Percentiles rank a stretch among this genome's conserved stretches.
Evolutionary conservation across 2,113 vertebrate genomes (phyloP).

Genomic region (Phylloscopus trochilus): DNA sequence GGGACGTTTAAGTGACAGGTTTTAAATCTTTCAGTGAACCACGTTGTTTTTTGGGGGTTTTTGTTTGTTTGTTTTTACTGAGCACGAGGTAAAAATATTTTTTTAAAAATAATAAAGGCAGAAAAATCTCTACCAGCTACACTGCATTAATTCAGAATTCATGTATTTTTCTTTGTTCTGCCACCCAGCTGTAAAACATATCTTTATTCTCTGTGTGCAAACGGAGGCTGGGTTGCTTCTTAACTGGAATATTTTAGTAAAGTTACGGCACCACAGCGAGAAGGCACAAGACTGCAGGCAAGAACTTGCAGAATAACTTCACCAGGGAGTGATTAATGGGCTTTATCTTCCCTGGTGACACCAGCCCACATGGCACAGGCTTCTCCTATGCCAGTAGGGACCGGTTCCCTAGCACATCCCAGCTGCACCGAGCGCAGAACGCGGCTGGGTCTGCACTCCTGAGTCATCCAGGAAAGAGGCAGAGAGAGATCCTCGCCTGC

Average conservation of each 20-base stretch:
- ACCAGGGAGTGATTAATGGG: not conserved
- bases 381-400: not conserved
- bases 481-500: not conserved
- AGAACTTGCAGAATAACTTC: not conserved
- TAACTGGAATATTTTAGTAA: not conserved
- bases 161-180: not conserved
- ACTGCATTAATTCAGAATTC: not conserved
- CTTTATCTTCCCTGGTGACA: not conserved
- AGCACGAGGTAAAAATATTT: not conserved
- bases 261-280: not conserved
- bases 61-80: not conserved
- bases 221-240: not conserved
- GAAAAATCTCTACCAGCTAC: not conserved
- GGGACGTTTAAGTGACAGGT: not conserved
- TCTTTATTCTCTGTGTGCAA: not conserved
- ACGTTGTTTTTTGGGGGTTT: rapidly evolving
- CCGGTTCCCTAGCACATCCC: not conserved
- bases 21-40: not conserved
- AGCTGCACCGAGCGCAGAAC: not conserved
- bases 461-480: not conserved
- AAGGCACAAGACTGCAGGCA: not conserved
- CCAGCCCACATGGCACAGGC: not conserved
- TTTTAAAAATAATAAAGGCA: not conserved
- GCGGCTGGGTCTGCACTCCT: not conserved
- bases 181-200: not conserved